These are phyloP conservation scores for Papilio machaon DNA, from an alignment of 1,140 invertebrate genomes.

Conservation along the genomic window DNA sequence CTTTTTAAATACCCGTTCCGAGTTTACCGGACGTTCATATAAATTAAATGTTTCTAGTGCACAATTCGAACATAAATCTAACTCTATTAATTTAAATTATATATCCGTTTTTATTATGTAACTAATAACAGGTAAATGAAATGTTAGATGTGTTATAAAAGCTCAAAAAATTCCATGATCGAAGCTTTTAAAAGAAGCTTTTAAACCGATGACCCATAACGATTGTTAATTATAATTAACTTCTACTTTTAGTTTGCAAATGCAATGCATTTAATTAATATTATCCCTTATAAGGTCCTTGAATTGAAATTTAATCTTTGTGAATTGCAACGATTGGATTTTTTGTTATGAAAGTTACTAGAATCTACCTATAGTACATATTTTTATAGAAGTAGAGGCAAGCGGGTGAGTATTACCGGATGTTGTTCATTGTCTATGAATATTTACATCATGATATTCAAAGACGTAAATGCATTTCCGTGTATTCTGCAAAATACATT, in stretches of 20 bases:
- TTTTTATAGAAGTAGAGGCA: too few species aligned
- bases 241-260: too few species aligned
- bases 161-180: neutral
- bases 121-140: constrained; percentile 1
- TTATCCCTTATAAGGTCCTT: neutral
- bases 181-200: too few species aligned
- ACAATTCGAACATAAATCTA: neutral
- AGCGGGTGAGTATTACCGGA: too few species aligned
- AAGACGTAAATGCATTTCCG: too few species aligned
- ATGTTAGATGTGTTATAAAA: neutral
- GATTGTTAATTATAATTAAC: neutral
- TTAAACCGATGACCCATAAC: neutral
- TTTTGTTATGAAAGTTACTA: too few species aligned
- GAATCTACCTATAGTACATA: too few species aligned
- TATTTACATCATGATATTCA: too few species aligned
- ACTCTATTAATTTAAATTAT: constrained; percentile 21
- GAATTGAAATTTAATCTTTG: too few species aligned
- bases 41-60: constrained; percentile 20
- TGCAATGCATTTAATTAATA: neutral
- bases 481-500: too few species aligned
- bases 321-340: too few species aligned
- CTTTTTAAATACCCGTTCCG: constrained; percentile 28
- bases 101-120: neutral
- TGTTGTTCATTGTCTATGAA: too few species aligned
- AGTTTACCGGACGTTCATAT: constrained; percentile 19